Evolutionary conservation across 2,888 invertebrate genomes (phyloP).

Genomic region (Meteorus colon): DNA sequence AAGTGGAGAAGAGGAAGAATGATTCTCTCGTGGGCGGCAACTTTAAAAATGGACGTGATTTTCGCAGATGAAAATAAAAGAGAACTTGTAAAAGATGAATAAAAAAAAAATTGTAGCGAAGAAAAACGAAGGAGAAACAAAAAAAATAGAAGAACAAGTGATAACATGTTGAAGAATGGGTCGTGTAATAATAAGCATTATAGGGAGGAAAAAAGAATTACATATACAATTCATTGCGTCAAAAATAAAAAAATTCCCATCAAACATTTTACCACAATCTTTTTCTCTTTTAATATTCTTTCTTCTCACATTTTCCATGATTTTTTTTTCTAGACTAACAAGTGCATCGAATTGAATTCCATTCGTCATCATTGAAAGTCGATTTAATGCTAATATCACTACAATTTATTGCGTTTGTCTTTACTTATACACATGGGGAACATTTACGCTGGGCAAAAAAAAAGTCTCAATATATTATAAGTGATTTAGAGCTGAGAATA

Average conservation of each 20-base stretch:
- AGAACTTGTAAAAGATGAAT: neutral
- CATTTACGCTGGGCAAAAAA: slow-evolving; percentile 11
- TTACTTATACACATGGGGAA: slow-evolving; percentile 13
- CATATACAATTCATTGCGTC: neutral
- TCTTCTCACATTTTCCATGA: neutral
- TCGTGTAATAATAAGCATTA: neutral
- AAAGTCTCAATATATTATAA: neutral
- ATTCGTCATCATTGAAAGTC: slow-evolving; percentile 1
- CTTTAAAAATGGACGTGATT: slow-evolving; percentile 22
- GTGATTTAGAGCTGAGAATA: neutral
- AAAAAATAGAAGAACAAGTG: neutral
- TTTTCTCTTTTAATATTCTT: neutral
- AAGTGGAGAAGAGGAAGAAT: slow-evolving; percentile 8
- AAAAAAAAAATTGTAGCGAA: neutral
- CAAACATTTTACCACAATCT: neutral
- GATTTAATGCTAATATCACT: neutral
- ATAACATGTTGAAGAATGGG: neutral
- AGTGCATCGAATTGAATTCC: slow-evolving; percentile 8
- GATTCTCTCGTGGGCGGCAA: neutral
- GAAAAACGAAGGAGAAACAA: neutral
- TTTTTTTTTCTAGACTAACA: neutral
- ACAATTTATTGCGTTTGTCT: slow-evolving; percentile 2
- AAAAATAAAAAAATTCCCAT: neutral
- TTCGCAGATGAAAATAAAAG: neutral
- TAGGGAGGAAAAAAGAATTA: neutral